Evolutionary conservation across 2,113 vertebrate species (phyloP), one percentile per base, ranked within the genome.

Genomic region (Pelodiscus sinensis): DNA sequence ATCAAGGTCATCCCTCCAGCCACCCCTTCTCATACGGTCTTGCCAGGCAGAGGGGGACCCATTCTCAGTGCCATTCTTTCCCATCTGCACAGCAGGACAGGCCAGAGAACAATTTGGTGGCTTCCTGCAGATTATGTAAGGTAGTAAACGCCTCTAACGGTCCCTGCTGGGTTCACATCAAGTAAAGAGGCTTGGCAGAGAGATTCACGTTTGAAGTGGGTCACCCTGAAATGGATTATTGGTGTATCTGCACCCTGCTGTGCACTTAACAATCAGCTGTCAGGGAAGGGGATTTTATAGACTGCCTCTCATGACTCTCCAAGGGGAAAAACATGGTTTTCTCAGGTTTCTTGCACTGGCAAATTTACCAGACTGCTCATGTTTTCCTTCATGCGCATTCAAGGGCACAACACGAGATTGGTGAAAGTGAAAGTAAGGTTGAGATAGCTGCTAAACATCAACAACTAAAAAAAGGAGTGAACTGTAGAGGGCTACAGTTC

Each of bases 321-420:
- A 65, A 90, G 58, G 44, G 44, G 94, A 91, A 91, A 94, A 50
- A 94, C 44, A 87, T 9, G 71, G 82, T 87, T 89, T 88, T n/a
- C 3, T 4, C 50, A 85, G 21, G 15, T 91, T 84, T 22, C 65
- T 92, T 91, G 58, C 15, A 80, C 0, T 13, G 60, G 56, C 35
- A 92, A 87, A 92, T 90, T 95, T 91, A 22, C 58, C 82, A 87
- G 58, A 78, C 11, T 51, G 22, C 82, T 82, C 1, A 83, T 87
- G 94, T 88, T 71, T 89, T 91, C 68, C 68, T 87, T 85, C 27
- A 89, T 85, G 50, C 85, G 50, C 73, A 44, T 54, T 27, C 60
- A 90, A 80, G 4, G 71, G 56, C 58, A 91, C 84, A 95, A 73
- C 55, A 88, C 16, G 6, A 91, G 58, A 8, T 84, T 81, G 88